Percentiles rank a stretch among this genome's conserved stretches.
These are phyloP conservation scores for Cantharis rustica DNA, from an alignment of 2,888 invertebrate genomes.

Conservation along the genomic window DNA sequence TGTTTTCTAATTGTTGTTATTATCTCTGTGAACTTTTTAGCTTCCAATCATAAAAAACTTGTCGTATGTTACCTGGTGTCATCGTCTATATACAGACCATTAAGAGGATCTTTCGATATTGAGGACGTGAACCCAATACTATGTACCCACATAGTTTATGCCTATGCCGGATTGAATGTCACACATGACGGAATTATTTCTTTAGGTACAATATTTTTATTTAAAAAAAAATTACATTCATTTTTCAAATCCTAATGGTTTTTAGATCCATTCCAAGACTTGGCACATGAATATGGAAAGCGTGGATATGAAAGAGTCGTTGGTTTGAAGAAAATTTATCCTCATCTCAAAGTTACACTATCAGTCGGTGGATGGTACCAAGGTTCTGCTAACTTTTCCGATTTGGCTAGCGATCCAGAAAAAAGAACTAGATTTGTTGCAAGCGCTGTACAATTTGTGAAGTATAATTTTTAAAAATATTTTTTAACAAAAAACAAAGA, in stretches of 20 bases:
- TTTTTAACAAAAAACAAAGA: too few species aligned
- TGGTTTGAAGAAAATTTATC: constrained; percentile 66
- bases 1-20: too few species aligned
- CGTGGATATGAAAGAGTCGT: constrained; percentile 73
- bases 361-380: constrained; percentile 94
- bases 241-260: not conserved
- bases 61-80: constrained; percentile 60
- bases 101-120: constrained; percentile 67
- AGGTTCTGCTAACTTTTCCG: constrained; percentile 76
- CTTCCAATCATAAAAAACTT: constrained; percentile 32
- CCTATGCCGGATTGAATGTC: constrained; percentile 80
- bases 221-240: constrained; percentile 1
- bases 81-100: constrained; percentile 78
- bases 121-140: too few species aligned
- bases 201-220: constrained; percentile 61
- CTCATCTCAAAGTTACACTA: constrained; percentile 71
- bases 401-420: constrained; percentile 67
- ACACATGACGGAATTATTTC: constrained; percentile 69
- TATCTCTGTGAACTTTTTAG: too few species aligned
- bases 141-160: too few species aligned
- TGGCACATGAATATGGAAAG: constrained; percentile 76
- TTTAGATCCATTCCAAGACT: constrained; percentile 76
- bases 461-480: too few species aligned
- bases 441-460: not conserved
- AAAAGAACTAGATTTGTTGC: constrained; percentile 70